phyloP scores from a whole-genome alignment of 2,888 invertebrate genomes.

The Uloborus plumipes region DNA sequence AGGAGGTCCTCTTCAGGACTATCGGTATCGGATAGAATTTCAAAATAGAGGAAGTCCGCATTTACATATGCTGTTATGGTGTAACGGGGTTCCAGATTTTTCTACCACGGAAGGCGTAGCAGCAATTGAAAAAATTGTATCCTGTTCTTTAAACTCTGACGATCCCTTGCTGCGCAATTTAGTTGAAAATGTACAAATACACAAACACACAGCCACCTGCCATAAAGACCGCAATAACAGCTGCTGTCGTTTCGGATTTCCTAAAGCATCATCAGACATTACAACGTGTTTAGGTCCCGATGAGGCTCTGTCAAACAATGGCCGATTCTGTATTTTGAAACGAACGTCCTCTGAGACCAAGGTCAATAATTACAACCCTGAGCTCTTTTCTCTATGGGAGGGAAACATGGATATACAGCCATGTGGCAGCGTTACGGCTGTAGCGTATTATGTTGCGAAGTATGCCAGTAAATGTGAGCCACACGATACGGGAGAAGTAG shows the following conservation, averaged over 20 bases:
- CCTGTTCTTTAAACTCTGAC: constrained; percentile 8
- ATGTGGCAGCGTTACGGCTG: no score
- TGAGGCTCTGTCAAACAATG: constrained; percentile 14
- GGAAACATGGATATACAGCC: no score
- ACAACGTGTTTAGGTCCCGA: constrained; percentile 12
- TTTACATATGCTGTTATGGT: constrained; percentile 55
- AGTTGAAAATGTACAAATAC: constrained; percentile 21
- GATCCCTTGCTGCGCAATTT: constrained; percentile 7
- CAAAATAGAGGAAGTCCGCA: constrained; percentile 44
- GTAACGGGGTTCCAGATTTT: constrained; percentile 28
- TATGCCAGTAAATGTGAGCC: no score
- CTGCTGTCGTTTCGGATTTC: constrained; percentile 20
- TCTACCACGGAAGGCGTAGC: constrained; percentile 31
- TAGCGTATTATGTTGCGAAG: no score
- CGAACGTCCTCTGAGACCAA: constrained; percentile 10
- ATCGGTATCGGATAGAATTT: constrained; percentile 59
- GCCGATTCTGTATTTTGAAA: constrained; percentile 27
- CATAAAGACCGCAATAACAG: constrained; percentile 7
- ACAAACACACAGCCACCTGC: constrained; percentile 19
- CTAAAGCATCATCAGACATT: constrained; percentile 5
- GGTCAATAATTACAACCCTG: constrained; percentile 31
- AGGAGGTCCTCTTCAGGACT: constrained; percentile 32
- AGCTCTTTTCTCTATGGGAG: constrained; percentile 16
- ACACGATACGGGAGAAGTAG: no score
- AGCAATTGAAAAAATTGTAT: constrained; percentile 8